These are phyloP conservation scores for Sebastes iracundus DNA, from an alignment of 2,797 vertebrate species.

Conservation along the genomic window DNA sequence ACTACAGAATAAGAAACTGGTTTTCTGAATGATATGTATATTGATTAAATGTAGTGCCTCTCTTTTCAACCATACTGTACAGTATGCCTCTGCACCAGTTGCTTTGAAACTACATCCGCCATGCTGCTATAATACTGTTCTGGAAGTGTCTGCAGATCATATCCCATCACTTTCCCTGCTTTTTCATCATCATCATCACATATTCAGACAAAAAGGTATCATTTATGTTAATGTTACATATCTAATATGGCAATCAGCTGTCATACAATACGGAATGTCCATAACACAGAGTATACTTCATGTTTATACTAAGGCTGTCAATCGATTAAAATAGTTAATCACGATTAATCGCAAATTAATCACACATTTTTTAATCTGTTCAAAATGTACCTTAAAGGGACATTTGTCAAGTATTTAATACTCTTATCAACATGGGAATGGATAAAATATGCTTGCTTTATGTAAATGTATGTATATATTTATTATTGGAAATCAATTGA, in stretches of 20 bases:
- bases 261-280: slow-evolving; percentile 25
- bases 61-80: slow-evolving; percentile 73
- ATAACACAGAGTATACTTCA: slow-evolving; percentile 51
- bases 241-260: slow-evolving; percentile 16
- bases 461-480: no score
- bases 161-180: slow-evolving; percentile 24
- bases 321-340: no score
- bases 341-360: no score
- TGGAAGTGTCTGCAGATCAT: slow-evolving; percentile 50
- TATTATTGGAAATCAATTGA: no score
- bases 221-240: slow-evolving; percentile 41
- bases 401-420: no score
- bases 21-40: slow-evolving; percentile 72
- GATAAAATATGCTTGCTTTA: no score
- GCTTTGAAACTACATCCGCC: slow-evolving; percentile 65
- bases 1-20: slow-evolving; percentile 38
- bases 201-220: slow-evolving; percentile 28
- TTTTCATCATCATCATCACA: slow-evolving; percentile 17
- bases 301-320: neutral
- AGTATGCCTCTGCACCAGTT: slow-evolving; percentile 64
- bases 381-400: no score
- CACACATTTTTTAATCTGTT: no score
- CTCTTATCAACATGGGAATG: no score
- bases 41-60: slow-evolving; percentile 80
- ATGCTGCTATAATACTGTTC: slow-evolving; percentile 65